These are phyloP conservation scores for Patiria miniata DNA, from an alignment of 35 echinoderm and acorn worm species.

Conservation along the genomic window DNA sequence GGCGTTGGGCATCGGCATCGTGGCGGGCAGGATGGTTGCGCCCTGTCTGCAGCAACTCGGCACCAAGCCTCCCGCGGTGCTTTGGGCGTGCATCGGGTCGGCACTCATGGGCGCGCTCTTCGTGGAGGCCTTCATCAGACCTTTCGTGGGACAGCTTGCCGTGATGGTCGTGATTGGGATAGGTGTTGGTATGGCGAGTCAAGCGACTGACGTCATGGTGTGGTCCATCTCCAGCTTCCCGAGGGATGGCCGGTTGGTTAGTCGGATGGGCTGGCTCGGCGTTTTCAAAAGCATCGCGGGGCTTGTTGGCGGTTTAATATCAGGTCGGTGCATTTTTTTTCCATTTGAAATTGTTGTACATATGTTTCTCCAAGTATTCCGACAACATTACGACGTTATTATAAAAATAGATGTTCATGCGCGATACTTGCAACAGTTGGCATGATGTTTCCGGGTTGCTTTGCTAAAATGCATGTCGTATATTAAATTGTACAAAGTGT, in stretches of 20 bases:
- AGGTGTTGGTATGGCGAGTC: background rate
- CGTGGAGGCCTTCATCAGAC: background rate
- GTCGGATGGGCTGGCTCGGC: background rate
- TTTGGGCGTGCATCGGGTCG: too few species aligned
- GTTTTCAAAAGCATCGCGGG: background rate
- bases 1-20: too few species aligned
- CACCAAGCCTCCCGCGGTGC: too few species aligned
- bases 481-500: too few species aligned
- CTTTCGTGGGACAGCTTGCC: constrained; percentile 6
- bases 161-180: background rate
- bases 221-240: background rate
- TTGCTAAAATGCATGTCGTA: too few species aligned
- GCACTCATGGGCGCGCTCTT: background rate
- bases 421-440: too few species aligned
- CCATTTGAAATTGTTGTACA: background rate
- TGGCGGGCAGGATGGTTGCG: too few species aligned
- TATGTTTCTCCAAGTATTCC: background rate
- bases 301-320: constrained; percentile 11
- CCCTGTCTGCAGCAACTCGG: too few species aligned
- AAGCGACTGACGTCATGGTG: constrained; percentile 1
- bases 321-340: background rate
- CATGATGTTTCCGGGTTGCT: too few species aligned
- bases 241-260: constrained; percentile 12
- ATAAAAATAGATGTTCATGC: too few species aligned
- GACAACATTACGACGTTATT: too few species aligned